Evolutionary conservation across 1,140 invertebrate species (phyloP).

Genomic region (Latrodectus geometricus): DNA sequence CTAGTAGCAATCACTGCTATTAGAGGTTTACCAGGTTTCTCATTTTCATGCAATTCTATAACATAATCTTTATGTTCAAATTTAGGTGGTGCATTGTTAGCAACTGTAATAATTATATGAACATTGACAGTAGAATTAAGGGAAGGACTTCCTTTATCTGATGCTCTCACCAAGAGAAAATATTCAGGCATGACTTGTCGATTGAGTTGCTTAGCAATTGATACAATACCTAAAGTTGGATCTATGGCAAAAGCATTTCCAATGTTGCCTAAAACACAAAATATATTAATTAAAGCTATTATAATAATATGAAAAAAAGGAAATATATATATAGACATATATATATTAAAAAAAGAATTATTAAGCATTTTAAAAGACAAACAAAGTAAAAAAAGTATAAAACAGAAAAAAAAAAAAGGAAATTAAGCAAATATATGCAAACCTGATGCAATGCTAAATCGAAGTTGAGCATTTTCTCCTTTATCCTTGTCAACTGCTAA

Average conservation of each 20-base stretch:
- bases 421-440: background rate
- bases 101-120: constrained; percentile 87
- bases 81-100: constrained; percentile 87
- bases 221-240: constrained; percentile 80
- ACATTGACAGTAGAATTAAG: constrained; percentile 83
- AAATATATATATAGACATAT: background rate
- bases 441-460: constrained; percentile 84
- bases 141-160: constrained; percentile 82
- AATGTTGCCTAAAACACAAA: constrained; percentile 77
- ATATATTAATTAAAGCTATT: constrained; percentile 28
- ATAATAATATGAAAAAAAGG: background rate
- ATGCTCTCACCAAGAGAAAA: constrained; percentile 83
- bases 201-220: constrained; percentile 80
- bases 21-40: constrained; percentile 81
- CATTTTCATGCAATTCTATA: constrained; percentile 87
- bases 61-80: constrained; percentile 77
- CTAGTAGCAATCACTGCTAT: constrained; percentile 82
- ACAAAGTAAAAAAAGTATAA: background rate
- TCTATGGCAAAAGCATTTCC: constrained; percentile 87
- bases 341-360: background rate
- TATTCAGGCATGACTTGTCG: constrained; percentile 79
- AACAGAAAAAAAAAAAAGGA: constrained; percentile 2
- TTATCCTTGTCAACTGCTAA: constrained; percentile 83
- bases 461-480: constrained; percentile 83
- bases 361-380: background rate